phyloP scores from a whole-genome alignment of 1,140 invertebrate genomes.

The Anastrepha obliqua region DNA sequence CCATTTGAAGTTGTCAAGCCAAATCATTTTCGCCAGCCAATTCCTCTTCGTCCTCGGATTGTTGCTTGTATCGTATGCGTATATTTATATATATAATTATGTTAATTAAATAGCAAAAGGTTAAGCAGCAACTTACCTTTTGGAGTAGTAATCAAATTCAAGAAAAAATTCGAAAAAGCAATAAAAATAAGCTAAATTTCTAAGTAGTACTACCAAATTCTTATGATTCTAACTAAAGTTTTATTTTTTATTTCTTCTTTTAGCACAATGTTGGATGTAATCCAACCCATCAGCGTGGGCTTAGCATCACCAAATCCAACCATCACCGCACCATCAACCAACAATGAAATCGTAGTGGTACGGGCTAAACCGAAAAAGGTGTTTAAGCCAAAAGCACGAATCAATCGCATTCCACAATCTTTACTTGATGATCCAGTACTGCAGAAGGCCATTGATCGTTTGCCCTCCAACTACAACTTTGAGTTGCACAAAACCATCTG shows the following conservation, averaged over 20 bases:
- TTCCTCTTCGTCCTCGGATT: too few species aligned
- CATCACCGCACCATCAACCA: neutral
- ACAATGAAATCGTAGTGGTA: slow-evolving; percentile 78
- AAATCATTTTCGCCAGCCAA: too few species aligned
- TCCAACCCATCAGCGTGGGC: slow-evolving; percentile 60
- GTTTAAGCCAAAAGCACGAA: slow-evolving; percentile 81
- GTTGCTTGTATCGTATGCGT: too few species aligned
- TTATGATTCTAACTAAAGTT: neutral
- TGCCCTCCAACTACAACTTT: slow-evolving; percentile 98
- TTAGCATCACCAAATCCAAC: neutral
- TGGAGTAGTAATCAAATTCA: too few species aligned
- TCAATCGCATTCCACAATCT: slow-evolving; percentile 90
- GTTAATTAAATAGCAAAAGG: too few species aligned
- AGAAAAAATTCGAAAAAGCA: too few species aligned
- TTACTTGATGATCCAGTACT: slow-evolving; percentile 87
- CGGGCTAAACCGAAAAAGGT: slow-evolving; percentile 86
- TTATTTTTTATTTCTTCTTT: slow-evolving; percentile 24
- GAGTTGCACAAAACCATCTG: slow-evolving; percentile 99
- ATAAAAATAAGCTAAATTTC: too few species aligned
- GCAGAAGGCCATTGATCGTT: slow-evolving; percentile 81
- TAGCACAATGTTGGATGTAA: slow-evolving; percentile 68
- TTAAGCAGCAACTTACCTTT: too few species aligned
- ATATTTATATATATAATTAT: too few species aligned
- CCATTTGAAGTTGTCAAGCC: too few species aligned
- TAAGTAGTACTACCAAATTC: neutral